Evolutionary conservation across 2,797 vertebrate species (phyloP).

Genomic region (Rallus crepitans): DNA sequence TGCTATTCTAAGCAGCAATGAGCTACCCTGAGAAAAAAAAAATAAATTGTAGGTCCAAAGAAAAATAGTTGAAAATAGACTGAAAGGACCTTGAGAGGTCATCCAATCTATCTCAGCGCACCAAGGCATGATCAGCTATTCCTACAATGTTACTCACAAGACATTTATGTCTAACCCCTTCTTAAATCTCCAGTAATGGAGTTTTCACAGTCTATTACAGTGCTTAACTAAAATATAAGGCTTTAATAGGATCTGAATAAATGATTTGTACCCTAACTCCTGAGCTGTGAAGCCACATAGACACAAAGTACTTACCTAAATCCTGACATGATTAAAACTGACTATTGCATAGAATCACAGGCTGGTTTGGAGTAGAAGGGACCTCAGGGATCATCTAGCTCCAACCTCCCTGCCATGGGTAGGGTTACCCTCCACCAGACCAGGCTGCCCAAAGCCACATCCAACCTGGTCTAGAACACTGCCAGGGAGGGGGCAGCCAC

Average conservation of each 20-base stretch:
- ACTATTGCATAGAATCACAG: neutral
- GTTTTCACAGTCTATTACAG: slow-evolving; percentile 20
- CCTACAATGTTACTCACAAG: neutral
- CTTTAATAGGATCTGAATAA: slow-evolving; percentile 56
- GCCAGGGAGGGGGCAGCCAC: too few species aligned
- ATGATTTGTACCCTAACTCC: slow-evolving; percentile 22
- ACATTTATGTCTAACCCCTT: neutral
- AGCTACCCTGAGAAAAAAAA: slow-evolving; percentile 4
- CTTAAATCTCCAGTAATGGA: slow-evolving; percentile 19
- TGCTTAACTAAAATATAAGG: slow-evolving; percentile 46
- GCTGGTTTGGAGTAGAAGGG: too few species aligned
- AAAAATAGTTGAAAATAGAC: slow-evolving; percentile 33
- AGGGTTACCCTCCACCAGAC: too few species aligned
- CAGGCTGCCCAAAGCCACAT: too few species aligned
- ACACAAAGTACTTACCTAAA: slow-evolving; percentile 38
- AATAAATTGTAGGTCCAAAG: neutral
- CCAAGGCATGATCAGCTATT: neutral
- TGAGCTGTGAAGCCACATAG: neutral
- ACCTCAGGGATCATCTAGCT: too few species aligned
- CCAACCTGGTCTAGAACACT: too few species aligned
- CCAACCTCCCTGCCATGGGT: too few species aligned
- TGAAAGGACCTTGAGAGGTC: neutral
- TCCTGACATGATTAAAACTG: slow-evolving; percentile 45
- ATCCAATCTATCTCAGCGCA: neutral
- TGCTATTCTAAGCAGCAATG: neutral